These are phyloP conservation scores for Psilopsiagon aymara DNA, from an alignment of 2,113 vertebrate species.

Conservation along the genomic window DNA sequence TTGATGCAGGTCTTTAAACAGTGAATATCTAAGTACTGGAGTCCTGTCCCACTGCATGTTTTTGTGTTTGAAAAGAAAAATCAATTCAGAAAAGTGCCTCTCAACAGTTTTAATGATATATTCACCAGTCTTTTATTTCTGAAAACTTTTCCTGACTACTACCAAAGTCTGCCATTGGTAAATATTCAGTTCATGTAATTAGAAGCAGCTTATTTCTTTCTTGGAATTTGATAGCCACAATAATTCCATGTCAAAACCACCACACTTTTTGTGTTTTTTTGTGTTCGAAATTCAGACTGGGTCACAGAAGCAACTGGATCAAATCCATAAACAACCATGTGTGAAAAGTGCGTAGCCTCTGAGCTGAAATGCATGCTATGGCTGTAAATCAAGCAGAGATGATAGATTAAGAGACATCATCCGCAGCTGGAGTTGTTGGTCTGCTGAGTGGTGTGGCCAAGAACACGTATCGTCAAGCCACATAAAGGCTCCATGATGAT, in stretches of 20 bases:
- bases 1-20: not conserved
- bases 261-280: not conserved
- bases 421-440: not conserved
- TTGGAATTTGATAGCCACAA: not conserved
- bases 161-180: not conserved
- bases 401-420: not conserved
- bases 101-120: not conserved
- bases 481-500: not conserved
- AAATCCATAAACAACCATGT: not conserved
- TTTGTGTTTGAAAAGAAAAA: not conserved
- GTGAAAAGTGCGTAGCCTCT: not conserved
- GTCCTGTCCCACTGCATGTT: not conserved
- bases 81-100: not conserved
- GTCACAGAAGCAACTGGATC: not conserved
- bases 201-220: not conserved
- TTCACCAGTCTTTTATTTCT: not conserved
- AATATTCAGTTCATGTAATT: not conserved
- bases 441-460: not conserved
- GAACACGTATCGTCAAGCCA: not conserved
- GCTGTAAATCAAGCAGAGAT: not conserved
- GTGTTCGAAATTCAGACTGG: not conserved
- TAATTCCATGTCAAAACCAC: not conserved
- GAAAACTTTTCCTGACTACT: not conserved
- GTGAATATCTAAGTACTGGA: not conserved
- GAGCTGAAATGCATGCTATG: not conserved